These are phyloP conservation scores for Dysmachus trigonus DNA, from an alignment of 2,888 invertebrate species.

Conservation along the genomic window DNA sequence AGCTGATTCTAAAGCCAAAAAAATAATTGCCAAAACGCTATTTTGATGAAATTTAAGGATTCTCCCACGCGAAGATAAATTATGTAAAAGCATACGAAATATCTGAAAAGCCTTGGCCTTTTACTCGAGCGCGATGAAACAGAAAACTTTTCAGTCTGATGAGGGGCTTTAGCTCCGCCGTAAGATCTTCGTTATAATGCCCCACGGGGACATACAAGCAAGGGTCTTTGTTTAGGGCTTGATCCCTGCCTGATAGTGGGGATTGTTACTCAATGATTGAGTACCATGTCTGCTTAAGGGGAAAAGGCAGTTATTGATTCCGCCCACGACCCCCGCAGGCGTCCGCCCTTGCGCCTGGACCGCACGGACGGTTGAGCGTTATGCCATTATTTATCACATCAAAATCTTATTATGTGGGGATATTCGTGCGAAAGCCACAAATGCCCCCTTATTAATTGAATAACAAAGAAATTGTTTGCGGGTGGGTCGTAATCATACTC, in stretches of 20 bases:
- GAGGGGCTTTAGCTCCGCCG: not conserved
- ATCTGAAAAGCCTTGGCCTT: not conserved
- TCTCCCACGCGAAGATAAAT: not conserved
- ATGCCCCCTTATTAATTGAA: not conserved
- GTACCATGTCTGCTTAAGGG: slow-evolving; percentile 4
- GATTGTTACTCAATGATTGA: slow-evolving; percentile 9
- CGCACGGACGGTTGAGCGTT: not conserved
- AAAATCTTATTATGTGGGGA: slow-evolving; percentile 2
- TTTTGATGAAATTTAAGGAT: not conserved
- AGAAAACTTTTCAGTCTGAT: not conserved
- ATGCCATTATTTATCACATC: slow-evolving; percentile 26
- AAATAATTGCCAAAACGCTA: not conserved
- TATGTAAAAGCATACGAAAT: not conserved
- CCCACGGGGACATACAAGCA: not conserved
- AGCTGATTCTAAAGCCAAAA: not conserved
- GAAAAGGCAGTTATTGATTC: slow-evolving; percentile 4
- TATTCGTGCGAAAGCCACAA: not conserved
- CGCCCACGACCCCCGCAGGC: not conserved
- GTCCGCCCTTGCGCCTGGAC: not conserved
- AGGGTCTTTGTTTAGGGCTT: not conserved
- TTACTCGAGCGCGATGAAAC: not conserved
- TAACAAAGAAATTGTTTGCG: not conserved
- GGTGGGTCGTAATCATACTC: not conserved
- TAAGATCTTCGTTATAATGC: not conserved
- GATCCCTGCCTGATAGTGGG: not conserved